Evolutionary conservation across 2,888 invertebrate species (phyloP).

Genomic region (Hipparchia semele): DNA sequence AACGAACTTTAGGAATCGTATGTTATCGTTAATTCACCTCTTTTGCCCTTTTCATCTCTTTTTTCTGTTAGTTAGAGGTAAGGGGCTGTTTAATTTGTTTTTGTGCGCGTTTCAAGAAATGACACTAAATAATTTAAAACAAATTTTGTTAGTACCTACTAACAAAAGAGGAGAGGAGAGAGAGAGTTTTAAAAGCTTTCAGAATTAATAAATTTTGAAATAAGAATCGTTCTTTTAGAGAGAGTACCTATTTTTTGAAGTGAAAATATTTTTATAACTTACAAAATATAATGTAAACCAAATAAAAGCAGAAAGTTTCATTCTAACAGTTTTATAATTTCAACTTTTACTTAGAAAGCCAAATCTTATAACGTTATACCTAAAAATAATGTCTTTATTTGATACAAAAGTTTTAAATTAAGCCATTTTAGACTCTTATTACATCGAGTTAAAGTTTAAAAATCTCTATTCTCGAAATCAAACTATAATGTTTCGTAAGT

Average conservation of each 20-base stretch:
- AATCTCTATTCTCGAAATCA: neutral
- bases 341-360: neutral
- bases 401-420: neutral
- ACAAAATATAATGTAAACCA: conserved; percentile 12
- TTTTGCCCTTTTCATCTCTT: neutral
- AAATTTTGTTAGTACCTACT: too few relatives aligned
- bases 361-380: neutral
- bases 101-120: too few relatives aligned
- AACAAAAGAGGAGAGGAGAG: too few relatives aligned
- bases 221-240: neutral
- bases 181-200: too few relatives aligned
- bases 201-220: neutral
- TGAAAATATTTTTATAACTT: conserved; percentile 8
- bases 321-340: conserved; percentile 2
- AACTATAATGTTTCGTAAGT: neutral
- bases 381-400: neutral
- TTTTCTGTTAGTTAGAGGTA: neutral
- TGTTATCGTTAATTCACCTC: neutral
- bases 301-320: neutral
- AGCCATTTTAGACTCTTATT: neutral
- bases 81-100: too few relatives aligned
- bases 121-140: too few relatives aligned
- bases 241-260: neutral
- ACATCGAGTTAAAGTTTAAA: neutral
- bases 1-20: neutral